phyloP scores from a whole-genome alignment of 1,140 invertebrate genomes.

The Atta texana region DNA sequence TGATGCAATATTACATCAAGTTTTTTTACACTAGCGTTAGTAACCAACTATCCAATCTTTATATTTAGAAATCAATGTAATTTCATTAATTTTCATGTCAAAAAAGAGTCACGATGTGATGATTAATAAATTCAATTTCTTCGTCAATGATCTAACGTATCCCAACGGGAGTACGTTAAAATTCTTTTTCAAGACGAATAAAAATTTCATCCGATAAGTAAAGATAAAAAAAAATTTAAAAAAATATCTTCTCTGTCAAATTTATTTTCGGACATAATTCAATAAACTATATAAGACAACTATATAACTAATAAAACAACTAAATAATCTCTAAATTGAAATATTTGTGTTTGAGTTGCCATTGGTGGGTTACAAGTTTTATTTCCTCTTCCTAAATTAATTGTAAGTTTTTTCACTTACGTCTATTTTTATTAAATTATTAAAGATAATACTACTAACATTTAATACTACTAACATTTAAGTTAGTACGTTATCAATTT shows the following conservation, averaged over 20 bases:
- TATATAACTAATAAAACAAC: background rate
- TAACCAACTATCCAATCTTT: background rate
- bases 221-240: background rate
- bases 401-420: background rate
- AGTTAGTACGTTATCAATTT: background rate
- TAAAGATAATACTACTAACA: slow-evolving; percentile 10
- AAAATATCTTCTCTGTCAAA: background rate
- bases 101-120: slow-evolving; percentile 13
- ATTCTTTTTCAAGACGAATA: background rate
- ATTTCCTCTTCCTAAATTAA: background rate
- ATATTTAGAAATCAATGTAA: slow-evolving; percentile 15
- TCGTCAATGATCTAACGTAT: background rate
- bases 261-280: background rate
- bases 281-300: background rate
- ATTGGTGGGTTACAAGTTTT: background rate
- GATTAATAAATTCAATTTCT: slow-evolving; percentile 30
- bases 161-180: background rate
- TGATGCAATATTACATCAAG: background rate
- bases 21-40: slow-evolving; percentile 16
- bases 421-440: background rate
- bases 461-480: background rate
- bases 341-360: background rate
- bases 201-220: background rate
- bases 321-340: background rate
- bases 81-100: slow-evolving; percentile 27